Evolutionary conservation across 23 tunicate genomes (phyloP).

Genomic region (Trididemnum clinides): DNA sequence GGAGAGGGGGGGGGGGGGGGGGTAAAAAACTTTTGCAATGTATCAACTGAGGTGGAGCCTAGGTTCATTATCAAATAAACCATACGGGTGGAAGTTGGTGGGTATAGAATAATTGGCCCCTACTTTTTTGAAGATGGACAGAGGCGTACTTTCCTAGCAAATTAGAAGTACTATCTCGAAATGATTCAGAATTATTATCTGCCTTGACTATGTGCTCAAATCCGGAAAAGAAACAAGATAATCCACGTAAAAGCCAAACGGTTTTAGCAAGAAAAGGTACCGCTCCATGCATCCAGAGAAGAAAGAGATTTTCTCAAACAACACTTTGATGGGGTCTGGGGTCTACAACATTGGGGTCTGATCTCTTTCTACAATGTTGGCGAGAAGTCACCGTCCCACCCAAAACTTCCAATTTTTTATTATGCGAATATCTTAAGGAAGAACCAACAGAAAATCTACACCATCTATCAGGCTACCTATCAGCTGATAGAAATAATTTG

Average conservation of each 20-base stretch:
- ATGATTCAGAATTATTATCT: conserved; percentile 5
- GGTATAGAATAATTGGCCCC: neutral
- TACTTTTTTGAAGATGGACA: conserved; percentile 3
- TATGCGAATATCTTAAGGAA: neutral
- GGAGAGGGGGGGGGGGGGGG: neutral
- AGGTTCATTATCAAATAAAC: neutral
- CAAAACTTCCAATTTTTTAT: neutral
- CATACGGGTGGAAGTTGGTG: neutral
- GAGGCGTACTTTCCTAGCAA: neutral
- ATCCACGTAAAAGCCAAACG: conserved; percentile 3
- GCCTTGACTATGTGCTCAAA: neutral
- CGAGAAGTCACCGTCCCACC: conserved; percentile 8
- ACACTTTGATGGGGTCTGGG: conserved; percentile 11
- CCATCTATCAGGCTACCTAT: neutral
- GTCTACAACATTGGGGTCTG: no score
- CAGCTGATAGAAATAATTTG: neutral
- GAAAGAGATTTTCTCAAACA: conserved; percentile 3
- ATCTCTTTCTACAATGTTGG: conserved; percentile 1
- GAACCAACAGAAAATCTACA: neutral
- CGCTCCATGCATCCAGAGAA: conserved; percentile 20
- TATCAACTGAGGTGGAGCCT: neutral
- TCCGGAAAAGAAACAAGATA: conserved; percentile 4
- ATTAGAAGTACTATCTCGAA: neutral
- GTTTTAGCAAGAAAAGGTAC: conserved; percentile 17
- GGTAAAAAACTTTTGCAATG: neutral